Percentiles rank a stretch among this genome's conserved stretches.
phyloP scores from a whole-genome alignment of 1,140 invertebrate species.

The Dreissena rostriformis region DNA sequence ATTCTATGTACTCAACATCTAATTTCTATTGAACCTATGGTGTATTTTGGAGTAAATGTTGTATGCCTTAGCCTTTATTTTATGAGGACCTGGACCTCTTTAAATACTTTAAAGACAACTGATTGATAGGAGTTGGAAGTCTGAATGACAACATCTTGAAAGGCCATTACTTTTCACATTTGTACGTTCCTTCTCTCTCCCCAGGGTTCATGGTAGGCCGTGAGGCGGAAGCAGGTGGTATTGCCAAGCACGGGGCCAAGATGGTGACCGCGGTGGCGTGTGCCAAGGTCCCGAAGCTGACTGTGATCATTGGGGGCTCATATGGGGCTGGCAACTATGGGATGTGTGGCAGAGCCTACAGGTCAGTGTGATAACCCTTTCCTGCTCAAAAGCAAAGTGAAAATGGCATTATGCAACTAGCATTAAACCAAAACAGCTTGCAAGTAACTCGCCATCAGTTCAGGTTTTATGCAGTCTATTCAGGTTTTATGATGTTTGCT shows the following conservation, averaged over 20 bases:
- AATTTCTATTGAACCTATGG: no score
- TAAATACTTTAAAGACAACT: neutral
- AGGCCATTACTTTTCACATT: neutral
- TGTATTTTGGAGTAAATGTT: no score
- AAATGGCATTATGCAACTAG: no score
- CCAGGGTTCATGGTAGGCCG: conserved; percentile 98
- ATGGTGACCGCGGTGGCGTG: conserved; percentile 99
- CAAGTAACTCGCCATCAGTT: no score
- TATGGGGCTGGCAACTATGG: conserved; percentile 97
- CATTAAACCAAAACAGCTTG: no score
- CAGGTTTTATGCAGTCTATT: no score
- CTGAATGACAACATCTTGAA: neutral
- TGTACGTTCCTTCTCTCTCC: conserved; percentile 36
- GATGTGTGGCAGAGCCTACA: conserved; percentile 87
- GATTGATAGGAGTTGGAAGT: neutral
- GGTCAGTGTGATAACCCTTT: no score
- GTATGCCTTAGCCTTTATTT: no score
- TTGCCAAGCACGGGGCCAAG: conserved; percentile 99
- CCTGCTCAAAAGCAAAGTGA: no score
- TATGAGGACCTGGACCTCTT: no score
- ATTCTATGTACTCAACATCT: no score
- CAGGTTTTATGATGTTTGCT: no score
- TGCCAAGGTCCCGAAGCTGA: conserved; percentile 96
- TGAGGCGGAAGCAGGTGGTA: conserved; percentile 97
- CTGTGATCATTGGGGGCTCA: conserved; percentile 81